Base-by-base conservation (phyloP, 2,888 invertebrate genomes). In the Ormyrus labotus region DNA sequence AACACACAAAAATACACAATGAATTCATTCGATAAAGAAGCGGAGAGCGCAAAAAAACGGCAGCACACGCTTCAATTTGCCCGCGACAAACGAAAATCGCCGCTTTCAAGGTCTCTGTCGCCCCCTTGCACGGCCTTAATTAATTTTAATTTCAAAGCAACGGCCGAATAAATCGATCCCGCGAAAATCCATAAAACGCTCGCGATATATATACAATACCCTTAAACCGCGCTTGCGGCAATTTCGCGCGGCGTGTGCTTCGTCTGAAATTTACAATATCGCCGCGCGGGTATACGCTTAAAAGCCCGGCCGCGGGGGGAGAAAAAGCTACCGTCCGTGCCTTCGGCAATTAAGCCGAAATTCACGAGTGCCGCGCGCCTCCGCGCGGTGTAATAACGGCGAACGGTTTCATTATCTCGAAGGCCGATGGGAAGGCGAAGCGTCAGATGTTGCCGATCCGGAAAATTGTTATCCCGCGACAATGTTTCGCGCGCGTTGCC, bases 331-430 rank as follows among this genome's bases (percentile, higher is more conserved):
- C n/a, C 45, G 57, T n/a, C 45, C 6, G 48, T 1, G 34, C 34
- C 34, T 34, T 34, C 57, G 57, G 57, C 34, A 6, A 55, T 34
- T 34, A 34, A 34, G 34, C 34, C 34, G 34, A 34, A 34, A 34
- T 68, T 68, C 45, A 34, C 34, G n/a, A 61, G 11, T 34, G 34
- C 3, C 34, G 34, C 19, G 50, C 34, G 57, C 13, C 13, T 13
- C 7, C n/a, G 13, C 47, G 13, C 34, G n/a, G 50, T 19, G 47
- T 11, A 65, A 34, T 73, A 58, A 74, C 50, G 50, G 51, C 11
- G 45, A 75, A 65, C 74, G 34, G 10, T 67, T 75, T 75, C 58
- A 67, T 75, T 75, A 75, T 19, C 74, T 75, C 51, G 34, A 51
- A 34, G 13, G 57, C 50, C n/a, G 58, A 74, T 1, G 34, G 34